Evolutionary conservation across 1,140 invertebrate species (phyloP), one percentile per base, ranked within the genome.

Genomic region (Stenopsyche tienmushanensis): DNA sequence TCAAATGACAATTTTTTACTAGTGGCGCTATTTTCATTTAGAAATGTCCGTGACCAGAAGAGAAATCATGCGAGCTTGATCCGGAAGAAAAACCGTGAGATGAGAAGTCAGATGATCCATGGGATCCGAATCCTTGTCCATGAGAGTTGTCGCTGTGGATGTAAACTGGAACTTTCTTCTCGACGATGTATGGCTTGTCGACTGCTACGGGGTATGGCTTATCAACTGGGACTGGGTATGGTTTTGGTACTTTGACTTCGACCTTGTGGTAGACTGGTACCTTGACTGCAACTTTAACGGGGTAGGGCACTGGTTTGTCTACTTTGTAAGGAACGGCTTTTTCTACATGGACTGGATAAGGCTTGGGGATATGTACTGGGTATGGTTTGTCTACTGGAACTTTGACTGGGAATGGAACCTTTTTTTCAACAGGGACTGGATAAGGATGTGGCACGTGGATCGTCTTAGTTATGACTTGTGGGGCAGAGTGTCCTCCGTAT

Each of bases 201-300:
- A 71, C 71, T 25, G 59, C 67, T 0, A 71, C 71, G n/a, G 67
- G 67, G 24, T 60, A 58, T 3, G 71, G 68, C 49, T 66, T 71
- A 13, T 67, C 64, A 2, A 71, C 71, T 10, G 47, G 54, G 25
- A 75, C 73, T 52, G 76, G 75, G 65, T 76, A 75, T 20, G 72
- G 71, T 47, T 73, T 70, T 17, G 75, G 73, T n/a, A 77, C 72
- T 47, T 71, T 73, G 10, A 66, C 65, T 39, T 66, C 49, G 20
- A 66, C 50, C 49, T 20, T 66, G 34, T 67, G 39, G 13, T 64
- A 49, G 3, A 70, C 65, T 17, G 71, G 71, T 9, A 67, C 64
- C 20, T 71, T 66, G 49, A 65, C 57, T 25, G 54, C 57, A n/a
- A 71, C 71, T 50, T 67, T 67, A 25, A 72, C 70, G 29, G 71